Evolutionary conservation across 2,888 invertebrate species (phyloP).

Genomic region (Salticus scenicus): DNA sequence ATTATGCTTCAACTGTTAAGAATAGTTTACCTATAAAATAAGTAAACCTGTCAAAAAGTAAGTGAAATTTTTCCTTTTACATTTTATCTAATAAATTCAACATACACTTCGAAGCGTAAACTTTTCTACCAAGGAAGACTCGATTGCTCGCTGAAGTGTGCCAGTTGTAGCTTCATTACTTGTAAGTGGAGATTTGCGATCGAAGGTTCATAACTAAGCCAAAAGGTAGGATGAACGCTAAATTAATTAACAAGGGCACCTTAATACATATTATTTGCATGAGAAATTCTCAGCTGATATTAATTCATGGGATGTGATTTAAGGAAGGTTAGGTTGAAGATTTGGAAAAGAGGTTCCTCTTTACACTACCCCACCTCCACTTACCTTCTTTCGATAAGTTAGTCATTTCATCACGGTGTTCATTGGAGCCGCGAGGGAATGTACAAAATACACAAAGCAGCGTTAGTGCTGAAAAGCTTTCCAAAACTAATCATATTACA

Average conservation of each 20-base stretch:
- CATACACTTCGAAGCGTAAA: constrained; percentile 19
- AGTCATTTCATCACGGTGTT: constrained; percentile 60
- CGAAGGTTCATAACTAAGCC: constrained; percentile 1
- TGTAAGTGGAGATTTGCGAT: not conserved
- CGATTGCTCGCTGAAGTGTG: constrained; percentile 2
- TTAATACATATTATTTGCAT: constrained; percentile 64
- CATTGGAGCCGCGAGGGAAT: constrained; percentile 41
- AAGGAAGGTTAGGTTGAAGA: constrained; percentile 26
- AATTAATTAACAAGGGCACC: constrained; percentile 63
- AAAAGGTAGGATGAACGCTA: constrained; percentile 45
- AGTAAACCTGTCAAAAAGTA: not conserved
- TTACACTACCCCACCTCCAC: not conserved
- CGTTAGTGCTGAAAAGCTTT: constrained; percentile 57
- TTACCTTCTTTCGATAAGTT: constrained; percentile 53
- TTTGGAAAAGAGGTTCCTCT: constrained; percentile 35
- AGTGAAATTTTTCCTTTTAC: not conserved
- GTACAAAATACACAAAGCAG: constrained; percentile 61
- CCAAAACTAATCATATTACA: constrained; percentile 69
- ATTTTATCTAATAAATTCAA: not conserved
- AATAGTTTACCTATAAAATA: too few species aligned
- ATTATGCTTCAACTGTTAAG: too few species aligned
- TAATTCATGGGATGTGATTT: constrained; percentile 36
- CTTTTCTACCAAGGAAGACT: not conserved
- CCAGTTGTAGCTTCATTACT: not conserved
- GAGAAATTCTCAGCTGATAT: constrained; percentile 26